A percentile compares a stretch with the other conserved stretches of the same genome.
Conservation (phyloP, 2,888 invertebrate species). For the Nymphalis urticae region DNA sequence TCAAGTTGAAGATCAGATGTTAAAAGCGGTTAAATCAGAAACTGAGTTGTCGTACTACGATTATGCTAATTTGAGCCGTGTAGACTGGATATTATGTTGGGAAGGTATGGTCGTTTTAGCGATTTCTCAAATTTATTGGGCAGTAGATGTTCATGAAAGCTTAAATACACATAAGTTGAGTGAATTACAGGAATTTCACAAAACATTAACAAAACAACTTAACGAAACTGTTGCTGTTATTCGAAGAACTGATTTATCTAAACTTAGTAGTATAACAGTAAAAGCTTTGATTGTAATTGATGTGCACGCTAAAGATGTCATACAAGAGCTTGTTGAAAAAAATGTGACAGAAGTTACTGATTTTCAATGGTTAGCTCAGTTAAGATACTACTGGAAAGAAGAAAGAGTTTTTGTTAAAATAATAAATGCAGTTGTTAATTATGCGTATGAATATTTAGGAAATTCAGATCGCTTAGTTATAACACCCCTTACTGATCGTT, state of each 20-base stretch:
- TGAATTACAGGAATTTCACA: conserved; percentile 81
- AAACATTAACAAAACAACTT: conserved; percentile 83
- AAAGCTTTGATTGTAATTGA: conserved; percentile 92
- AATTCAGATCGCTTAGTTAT: conserved; percentile 89
- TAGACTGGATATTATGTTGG: conserved; percentile 88
- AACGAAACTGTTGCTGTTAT: conserved; percentile 88
- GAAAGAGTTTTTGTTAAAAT: conserved; percentile 86
- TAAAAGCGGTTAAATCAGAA: conserved; percentile 86
- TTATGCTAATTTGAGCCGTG: conserved; percentile 81
- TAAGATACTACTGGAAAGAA: conserved; percentile 90
- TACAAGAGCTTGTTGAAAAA: conserved; percentile 83
- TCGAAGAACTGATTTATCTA: conserved; percentile 85
- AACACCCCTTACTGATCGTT: conserved; percentile 88
- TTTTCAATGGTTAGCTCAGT: conserved; percentile 92
- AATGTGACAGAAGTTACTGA: conserved; percentile 86
- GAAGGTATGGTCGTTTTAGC: conserved; percentile 92
- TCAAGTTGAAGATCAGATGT: conserved; percentile 91
- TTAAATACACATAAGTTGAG: conserved; percentile 81
- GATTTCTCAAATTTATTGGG: conserved; percentile 92
- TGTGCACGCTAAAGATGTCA: conserved; percentile 92
- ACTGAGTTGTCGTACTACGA: conserved; percentile 84
- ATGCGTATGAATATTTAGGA: conserved; percentile 92
- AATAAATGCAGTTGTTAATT: conserved; percentile 89
- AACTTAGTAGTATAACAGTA: conserved; percentile 87
- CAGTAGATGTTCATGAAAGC: conserved; percentile 87